Conservation (phyloP, 1,140 invertebrate species). For the Amyelois transitella region DNA sequence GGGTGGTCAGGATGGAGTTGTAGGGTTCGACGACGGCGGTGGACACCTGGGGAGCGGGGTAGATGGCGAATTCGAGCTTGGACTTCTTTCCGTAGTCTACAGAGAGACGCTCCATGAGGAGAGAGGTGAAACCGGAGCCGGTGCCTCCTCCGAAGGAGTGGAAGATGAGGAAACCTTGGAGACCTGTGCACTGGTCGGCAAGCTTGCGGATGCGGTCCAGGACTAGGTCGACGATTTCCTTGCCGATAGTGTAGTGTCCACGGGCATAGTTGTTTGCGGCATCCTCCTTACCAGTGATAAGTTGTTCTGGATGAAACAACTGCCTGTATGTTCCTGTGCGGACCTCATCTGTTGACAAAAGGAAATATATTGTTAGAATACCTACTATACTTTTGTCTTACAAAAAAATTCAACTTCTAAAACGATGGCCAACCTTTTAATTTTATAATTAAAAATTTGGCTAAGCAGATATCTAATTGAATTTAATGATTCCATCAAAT, state of each 20-base stretch:
- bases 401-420: no score
- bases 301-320: constrained; percentile 90
- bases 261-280: constrained; percentile 93
- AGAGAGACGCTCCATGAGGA: constrained; percentile 91
- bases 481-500: no score
- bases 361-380: constrained; percentile 8
- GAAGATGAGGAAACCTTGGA: constrained; percentile 93
- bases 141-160: constrained; percentile 94
- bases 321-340: constrained; percentile 88
- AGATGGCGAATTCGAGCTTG: constrained; percentile 92
- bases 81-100: constrained; percentile 94
- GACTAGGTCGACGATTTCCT: constrained; percentile 89
- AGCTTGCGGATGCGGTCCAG: constrained; percentile 87
- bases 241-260: constrained; percentile 94
- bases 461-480: no score
- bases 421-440: no score
- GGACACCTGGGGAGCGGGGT: constrained; percentile 91
- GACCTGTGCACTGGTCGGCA: constrained; percentile 90
- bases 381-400: no score
- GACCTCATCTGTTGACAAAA: constrained; percentile 78
- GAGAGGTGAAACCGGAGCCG: constrained; percentile 90
- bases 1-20: constrained; percentile 89
- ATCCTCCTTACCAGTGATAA: constrained; percentile 91
- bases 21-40: constrained; percentile 94
- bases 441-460: background rate